Evolutionary conservation across 2,888 invertebrate species (phyloP).

Genomic region (Lutraria lutraria): DNA sequence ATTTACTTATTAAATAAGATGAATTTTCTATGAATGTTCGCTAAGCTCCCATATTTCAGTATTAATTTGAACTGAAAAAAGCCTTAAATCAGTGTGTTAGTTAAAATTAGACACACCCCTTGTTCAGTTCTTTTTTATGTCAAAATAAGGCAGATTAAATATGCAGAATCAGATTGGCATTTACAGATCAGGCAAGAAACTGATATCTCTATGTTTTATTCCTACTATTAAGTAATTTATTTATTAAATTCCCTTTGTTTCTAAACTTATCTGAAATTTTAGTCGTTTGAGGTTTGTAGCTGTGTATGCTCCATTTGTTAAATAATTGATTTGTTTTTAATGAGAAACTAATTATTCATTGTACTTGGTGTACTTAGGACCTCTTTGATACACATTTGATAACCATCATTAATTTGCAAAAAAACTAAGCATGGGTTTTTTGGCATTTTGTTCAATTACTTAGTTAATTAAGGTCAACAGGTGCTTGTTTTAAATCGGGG

Average conservation of each 20-base stretch:
- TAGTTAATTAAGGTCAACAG: constrained; percentile 29
- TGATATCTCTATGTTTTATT: not conserved
- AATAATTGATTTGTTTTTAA: constrained; percentile 34
- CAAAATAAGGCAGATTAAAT: too few relatives aligned
- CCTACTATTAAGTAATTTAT: not conserved
- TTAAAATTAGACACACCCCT: too few relatives aligned
- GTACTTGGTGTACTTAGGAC: constrained; percentile 1
- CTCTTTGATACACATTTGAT: constrained; percentile 26
- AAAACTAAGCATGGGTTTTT: constrained; percentile 26
- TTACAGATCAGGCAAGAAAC: not conserved
- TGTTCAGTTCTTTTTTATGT: too few relatives aligned
- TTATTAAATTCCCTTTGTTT: not conserved
- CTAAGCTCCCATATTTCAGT: not conserved
- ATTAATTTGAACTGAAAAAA: not conserved
- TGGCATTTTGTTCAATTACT: constrained; percentile 32
- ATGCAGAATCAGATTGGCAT: too few relatives aligned
- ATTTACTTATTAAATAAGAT: not conserved
- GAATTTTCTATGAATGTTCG: not conserved
- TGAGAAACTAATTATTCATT: constrained; percentile 33
- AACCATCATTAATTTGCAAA: constrained; percentile 1
- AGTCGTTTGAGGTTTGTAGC: not conserved
- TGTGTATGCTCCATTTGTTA: not conserved
- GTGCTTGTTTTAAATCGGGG: constrained; percentile 10
- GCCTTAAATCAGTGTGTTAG: too few relatives aligned
- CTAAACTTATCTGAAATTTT: not conserved